Conservation (phyloP, 2,113 vertebrate genomes). For the Engystomops pustulosus region DNA sequence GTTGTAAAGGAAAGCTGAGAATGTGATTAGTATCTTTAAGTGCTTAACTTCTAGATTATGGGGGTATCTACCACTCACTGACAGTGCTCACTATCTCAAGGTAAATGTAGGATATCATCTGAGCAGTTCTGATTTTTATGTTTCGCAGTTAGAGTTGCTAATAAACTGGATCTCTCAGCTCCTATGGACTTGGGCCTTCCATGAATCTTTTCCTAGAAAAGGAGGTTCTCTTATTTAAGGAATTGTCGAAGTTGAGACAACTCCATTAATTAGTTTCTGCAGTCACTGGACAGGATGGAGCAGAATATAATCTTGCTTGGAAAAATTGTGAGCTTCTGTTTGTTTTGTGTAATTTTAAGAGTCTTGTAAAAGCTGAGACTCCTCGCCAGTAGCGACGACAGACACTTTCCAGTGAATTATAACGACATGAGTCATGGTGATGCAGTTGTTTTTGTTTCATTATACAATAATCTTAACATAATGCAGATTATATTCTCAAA, state of each 20-base stretch:
- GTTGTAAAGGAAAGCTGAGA: no score
- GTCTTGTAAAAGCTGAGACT: slow-evolving; percentile 34
- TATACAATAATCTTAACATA: slow-evolving; percentile 48
- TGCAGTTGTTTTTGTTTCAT: slow-evolving; percentile 47
- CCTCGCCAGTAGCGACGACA: slow-evolving; percentile 29
- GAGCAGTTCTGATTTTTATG: background rate
- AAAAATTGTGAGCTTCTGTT: slow-evolving; percentile 21
- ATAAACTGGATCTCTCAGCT: background rate
- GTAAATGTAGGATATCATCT: background rate
- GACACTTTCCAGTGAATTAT: slow-evolving; percentile 42
- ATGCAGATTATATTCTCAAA: slow-evolving; percentile 21
- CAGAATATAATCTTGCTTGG: slow-evolving; percentile 1
- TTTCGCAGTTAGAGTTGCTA: no score
- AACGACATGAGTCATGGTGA: slow-evolving; percentile 38
- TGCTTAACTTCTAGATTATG: no score
- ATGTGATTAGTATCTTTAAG: no score
- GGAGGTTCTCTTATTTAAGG: background rate
- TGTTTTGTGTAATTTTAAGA: slow-evolving; percentile 23
- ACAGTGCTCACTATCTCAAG: background rate
- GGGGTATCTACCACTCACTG: no score
- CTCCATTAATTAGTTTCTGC: background rate
- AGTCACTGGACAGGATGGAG: slow-evolving; percentile 13
- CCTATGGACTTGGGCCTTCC: background rate
- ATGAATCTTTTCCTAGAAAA: no score
- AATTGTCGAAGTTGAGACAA: background rate